Percentiles rank a stretch among this genome's conserved stretches.
phyloP scores from a whole-genome alignment of 2,797 vertebrate genomes.

The Takifugu ocellatus region DNA sequence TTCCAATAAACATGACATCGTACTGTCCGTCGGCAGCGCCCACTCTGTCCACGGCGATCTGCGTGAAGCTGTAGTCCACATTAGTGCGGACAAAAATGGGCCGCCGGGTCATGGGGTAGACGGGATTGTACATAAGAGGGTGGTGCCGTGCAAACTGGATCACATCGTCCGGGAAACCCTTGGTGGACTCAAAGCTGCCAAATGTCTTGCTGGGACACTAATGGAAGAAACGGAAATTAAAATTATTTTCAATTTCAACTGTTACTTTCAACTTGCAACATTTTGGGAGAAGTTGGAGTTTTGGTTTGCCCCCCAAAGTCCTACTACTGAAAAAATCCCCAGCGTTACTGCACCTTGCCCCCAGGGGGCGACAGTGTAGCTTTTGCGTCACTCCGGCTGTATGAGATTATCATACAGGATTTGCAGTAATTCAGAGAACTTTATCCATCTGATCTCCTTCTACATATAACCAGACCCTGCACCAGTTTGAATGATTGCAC shows the following conservation, averaged over 20 bases:
- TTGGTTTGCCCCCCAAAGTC: too few relatives aligned
- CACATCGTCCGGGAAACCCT: slow-evolving; percentile 95
- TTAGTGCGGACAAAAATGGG: slow-evolving; percentile 88
- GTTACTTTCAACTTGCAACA: too few relatives aligned
- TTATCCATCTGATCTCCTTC: neutral
- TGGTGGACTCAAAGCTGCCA: slow-evolving; percentile 95
- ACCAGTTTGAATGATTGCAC: too few relatives aligned
- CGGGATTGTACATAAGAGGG: slow-evolving; percentile 92
- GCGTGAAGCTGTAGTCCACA: slow-evolving; percentile 88
- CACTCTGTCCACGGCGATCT: slow-evolving; percentile 85
- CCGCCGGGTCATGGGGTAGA: slow-evolving; percentile 83
- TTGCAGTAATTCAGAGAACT: slow-evolving; percentile 2
- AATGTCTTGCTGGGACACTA: slow-evolving; percentile 98
- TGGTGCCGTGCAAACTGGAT: slow-evolving; percentile 97
- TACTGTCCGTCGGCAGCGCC: slow-evolving; percentile 87
- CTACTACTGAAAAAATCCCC: too few relatives aligned
- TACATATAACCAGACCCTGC: neutral
- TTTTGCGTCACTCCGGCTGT: neutral
- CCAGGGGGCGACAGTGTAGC: too few relatives aligned
- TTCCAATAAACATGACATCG: slow-evolving; percentile 94
- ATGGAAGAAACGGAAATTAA: neutral
- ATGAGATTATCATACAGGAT: neutral
- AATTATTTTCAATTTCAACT: neutral
- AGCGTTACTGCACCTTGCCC: too few relatives aligned
- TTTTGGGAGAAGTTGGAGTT: too few relatives aligned